Evolutionary conservation across 1,140 invertebrate species (phyloP).

Genomic region (Plectrocnemia conspersa): DNA sequence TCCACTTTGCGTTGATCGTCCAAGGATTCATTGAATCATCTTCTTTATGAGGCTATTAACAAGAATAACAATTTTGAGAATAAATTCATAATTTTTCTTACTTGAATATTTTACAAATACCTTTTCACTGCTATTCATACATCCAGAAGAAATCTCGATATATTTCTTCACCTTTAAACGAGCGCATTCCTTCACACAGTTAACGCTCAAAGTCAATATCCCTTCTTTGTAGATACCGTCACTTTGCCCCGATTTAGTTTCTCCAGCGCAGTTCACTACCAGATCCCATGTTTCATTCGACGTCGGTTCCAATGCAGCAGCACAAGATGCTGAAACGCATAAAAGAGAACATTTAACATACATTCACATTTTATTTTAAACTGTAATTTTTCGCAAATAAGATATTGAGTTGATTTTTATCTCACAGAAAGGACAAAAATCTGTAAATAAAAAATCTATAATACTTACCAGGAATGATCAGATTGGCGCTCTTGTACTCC

Average conservation of each 20-base stretch:
- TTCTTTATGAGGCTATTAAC: conserved; percentile 68
- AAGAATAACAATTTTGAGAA: conserved; percentile 11
- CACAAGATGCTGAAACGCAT: conserved; percentile 63
- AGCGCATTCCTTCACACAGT: conserved; percentile 75
- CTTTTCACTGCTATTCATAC: conserved; percentile 76
- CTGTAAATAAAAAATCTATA: conserved; percentile 5
- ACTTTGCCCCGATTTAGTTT: conserved; percentile 82
- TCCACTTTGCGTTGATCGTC: conserved; percentile 78
- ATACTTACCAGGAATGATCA: conserved; percentile 78
- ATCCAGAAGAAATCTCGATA: conserved; percentile 81
- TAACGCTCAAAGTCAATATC: conserved; percentile 75
- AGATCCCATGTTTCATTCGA: conserved; percentile 62
- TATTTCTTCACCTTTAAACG: conserved; percentile 64
- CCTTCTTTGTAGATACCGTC: conserved; percentile 88
- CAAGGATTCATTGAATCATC: conserved; percentile 68
- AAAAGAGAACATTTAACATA: background rate
- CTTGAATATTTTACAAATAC: conserved; percentile 43
- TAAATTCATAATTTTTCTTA: background rate
- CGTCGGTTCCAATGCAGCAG: conserved; percentile 64
- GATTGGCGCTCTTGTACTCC: conserved; percentile 86
- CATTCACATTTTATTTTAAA: too few relatives aligned
- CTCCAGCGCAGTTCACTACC: conserved; percentile 85
- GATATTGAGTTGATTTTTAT: conserved; percentile 1
- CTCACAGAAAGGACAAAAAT: background rate
- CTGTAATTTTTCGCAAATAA: background rate